Evolutionary conservation across 2,888 invertebrate genomes (phyloP).

Genomic region (Alsophila aescularia): DNA sequence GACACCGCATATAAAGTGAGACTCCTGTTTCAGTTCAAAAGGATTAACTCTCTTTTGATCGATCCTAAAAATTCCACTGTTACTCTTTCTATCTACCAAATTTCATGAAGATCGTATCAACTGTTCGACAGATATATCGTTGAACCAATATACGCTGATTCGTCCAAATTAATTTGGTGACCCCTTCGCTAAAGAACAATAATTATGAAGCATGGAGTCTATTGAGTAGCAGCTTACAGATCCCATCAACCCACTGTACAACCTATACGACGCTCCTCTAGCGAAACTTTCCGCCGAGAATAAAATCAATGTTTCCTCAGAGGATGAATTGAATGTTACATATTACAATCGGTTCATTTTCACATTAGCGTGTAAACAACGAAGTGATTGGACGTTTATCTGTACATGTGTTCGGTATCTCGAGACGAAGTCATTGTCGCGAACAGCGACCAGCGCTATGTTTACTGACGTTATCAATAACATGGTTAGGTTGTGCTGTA

Average conservation of each 20-base stretch:
- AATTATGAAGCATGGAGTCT: too few species aligned
- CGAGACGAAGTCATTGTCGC: constrained; percentile 73
- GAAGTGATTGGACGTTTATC: constrained; percentile 66
- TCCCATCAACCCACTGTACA: neutral
- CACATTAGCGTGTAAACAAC: constrained; percentile 36
- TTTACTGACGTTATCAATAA: constrained; percentile 81
- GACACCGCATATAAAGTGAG: too few species aligned
- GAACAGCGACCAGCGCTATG: constrained; percentile 63
- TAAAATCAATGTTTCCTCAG: constrained; percentile 9
- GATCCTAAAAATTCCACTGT: too few species aligned
- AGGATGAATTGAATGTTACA: constrained; percentile 13
- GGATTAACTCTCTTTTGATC: too few species aligned
- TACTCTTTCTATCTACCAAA: too few species aligned
- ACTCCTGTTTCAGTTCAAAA: too few species aligned
- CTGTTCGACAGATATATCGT: too few species aligned
- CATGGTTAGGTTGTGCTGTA: constrained; percentile 44
- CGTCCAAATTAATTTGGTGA: too few species aligned
- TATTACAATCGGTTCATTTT: constrained; percentile 12
- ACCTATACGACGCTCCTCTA: neutral
- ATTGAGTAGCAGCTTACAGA: too few species aligned
- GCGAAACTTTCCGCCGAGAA: neutral
- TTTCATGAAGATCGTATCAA: too few species aligned
- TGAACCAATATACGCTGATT: too few species aligned
- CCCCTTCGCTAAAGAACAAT: too few species aligned
- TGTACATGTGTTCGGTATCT: constrained; percentile 55